A percentile compares a stretch with the other conserved stretches of the same genome.
Conservation (phyloP, 1,140 invertebrate genomes). For the Theocolax elegans region DNA sequence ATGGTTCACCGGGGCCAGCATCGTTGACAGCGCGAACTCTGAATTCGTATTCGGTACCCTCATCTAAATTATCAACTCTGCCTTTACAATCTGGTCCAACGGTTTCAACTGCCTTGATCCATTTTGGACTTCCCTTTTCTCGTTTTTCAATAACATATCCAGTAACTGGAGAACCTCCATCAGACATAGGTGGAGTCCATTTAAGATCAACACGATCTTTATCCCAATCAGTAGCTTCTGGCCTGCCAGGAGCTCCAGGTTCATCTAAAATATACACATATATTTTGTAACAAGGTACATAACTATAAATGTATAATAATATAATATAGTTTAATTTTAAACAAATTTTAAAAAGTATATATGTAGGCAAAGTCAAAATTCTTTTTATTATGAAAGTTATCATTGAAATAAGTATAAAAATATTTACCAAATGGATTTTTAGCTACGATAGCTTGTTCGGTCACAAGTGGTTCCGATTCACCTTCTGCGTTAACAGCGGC, state of each 20-base stretch:
- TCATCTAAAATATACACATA: constrained; percentile 73
- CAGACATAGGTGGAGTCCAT: constrained; percentile 89
- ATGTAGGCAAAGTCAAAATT: no score
- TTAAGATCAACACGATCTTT: constrained; percentile 92
- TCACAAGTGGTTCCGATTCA: constrained; percentile 90
- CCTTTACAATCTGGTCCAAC: constrained; percentile 82
- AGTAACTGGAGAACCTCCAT: constrained; percentile 93
- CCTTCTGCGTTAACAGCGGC: constrained; percentile 95
- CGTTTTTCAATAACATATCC: constrained; percentile 95
- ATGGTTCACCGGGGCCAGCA: constrained; percentile 83
- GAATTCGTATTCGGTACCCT: constrained; percentile 90
- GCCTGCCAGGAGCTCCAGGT: constrained; percentile 89
- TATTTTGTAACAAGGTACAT: constrained; percentile 32
- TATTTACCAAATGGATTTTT: constrained; percentile 95
- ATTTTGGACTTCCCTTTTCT: constrained; percentile 84
- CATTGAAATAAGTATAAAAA: no score
- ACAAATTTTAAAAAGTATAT: not conserved
- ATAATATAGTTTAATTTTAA: constrained; percentile 34
- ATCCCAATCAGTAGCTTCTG: constrained; percentile 93
- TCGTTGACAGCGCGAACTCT: constrained; percentile 85
- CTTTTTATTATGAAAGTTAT: no score
- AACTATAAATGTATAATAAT: constrained; percentile 6
- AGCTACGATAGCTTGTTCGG: constrained; percentile 89
- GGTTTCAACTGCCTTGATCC: constrained; percentile 87
- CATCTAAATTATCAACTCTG: constrained; percentile 82